These are phyloP conservation scores for Tursiops truncatus DNA, from an alignment of 2,113 vertebrate species.

Conservation along the genomic window DNA sequence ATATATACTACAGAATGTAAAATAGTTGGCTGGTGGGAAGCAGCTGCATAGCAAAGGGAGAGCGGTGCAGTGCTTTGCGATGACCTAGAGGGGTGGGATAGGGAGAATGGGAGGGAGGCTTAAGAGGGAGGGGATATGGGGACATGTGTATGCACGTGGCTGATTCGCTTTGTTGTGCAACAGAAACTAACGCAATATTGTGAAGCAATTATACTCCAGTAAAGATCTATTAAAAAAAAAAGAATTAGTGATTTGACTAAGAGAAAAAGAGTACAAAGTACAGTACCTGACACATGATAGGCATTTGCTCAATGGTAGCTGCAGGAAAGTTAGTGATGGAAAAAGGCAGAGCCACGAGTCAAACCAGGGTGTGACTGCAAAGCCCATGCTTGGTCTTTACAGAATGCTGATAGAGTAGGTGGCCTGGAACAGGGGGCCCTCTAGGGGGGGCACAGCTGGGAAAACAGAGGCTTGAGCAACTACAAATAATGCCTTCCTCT, in stretches of 20 bases:
- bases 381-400: background rate
- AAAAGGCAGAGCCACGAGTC: background rate
- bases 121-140: too few species aligned
- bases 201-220: too few species aligned
- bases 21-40: too few species aligned
- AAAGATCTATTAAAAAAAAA: too few species aligned
- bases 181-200: too few species aligned
- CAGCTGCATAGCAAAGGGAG: too few species aligned
- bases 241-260: background rate
- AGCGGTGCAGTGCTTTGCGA: accelerated
- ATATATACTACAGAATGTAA: too few species aligned
- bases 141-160: too few species aligned
- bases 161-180: too few species aligned
- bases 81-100: too few species aligned
- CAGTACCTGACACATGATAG: background rate
- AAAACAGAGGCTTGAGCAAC: background rate
- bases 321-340: background rate
- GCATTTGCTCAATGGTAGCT: background rate
- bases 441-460: background rate
- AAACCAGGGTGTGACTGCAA: background rate
- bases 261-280: background rate
- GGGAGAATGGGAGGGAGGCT: too few species aligned
- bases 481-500: background rate
- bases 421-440: background rate
- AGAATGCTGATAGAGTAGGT: background rate